phyloP scores from a whole-genome alignment of 2,888 invertebrate species.

The Cerceris rybyensis region DNA sequence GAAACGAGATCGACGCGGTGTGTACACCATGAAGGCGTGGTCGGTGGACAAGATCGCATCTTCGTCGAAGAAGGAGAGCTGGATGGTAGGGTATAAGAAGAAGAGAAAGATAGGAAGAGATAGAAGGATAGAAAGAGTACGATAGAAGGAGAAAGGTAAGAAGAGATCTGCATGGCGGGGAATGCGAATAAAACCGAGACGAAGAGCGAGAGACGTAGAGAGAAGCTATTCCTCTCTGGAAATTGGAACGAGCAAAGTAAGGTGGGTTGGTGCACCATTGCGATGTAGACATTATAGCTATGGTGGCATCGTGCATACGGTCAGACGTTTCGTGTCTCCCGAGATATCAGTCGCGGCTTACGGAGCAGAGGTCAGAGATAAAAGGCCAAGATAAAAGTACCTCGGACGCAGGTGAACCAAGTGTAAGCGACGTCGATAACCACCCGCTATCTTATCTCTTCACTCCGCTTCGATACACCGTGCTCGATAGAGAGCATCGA shows the following conservation, averaged over 20 bases:
- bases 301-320: slow-evolving; percentile 59
- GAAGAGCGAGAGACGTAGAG: slow-evolving; percentile 24
- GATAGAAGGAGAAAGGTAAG: slow-evolving; percentile 34
- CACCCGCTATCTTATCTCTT: slow-evolving; percentile 76
- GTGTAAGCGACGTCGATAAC: slow-evolving; percentile 77
- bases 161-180: slow-evolving; percentile 53
- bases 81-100: slow-evolving; percentile 26
- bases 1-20: slow-evolving; percentile 64
- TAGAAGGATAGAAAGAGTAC: slow-evolving; percentile 24
- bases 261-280: slow-evolving; percentile 49
- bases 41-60: slow-evolving; percentile 74
- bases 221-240: slow-evolving; percentile 61
- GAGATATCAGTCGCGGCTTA: slow-evolving; percentile 66
- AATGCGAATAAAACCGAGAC: slow-evolving; percentile 49
- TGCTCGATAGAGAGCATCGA: slow-evolving; percentile 61
- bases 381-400: slow-evolving; percentile 75
- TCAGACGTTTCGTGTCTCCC: slow-evolving; percentile 49
- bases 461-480: slow-evolving; percentile 65
- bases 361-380: slow-evolving; percentile 80
- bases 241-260: slow-evolving; percentile 60
- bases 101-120: slow-evolving; percentile 31
- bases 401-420: slow-evolving; percentile 77
- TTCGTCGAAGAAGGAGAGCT: slow-evolving; percentile 67
- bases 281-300: slow-evolving; percentile 69
- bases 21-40: slow-evolving; percentile 68